Evolutionary conservation across 2,113 vertebrate genomes (phyloP), one percentile per base, ranked within the genome.

Genomic region (Mystacornis crossleyi): DNA sequence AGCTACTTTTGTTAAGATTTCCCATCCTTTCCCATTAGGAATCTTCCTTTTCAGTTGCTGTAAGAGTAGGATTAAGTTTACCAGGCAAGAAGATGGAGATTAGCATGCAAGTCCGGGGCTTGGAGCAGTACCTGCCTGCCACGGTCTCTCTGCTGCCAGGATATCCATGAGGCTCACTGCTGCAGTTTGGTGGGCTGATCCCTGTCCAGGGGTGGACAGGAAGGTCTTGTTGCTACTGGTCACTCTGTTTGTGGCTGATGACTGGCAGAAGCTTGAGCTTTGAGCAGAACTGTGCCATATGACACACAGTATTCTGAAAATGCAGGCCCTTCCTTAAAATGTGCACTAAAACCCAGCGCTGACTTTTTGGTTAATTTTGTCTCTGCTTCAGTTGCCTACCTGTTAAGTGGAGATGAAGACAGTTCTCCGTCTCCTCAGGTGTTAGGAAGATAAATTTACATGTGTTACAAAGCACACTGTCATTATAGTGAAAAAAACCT

Each of bases 1-100:
- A 89, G 28, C 62, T 66, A 33, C 70, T 89, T 95, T 88, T 93
- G 54, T 90, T 93, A 86, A 93, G 38, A 18, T 77, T 90, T 93
- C n/a, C 58, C 33, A 21, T 70, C 91, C 58, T 82, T 89, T 91
- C 48, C 55, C 21, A 79, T 81, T 62, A 74, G 64, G 82, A 86
- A 48, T 48, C 55, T 62, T 86, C 54, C 33, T 83, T 89, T 86
- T 74, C 34, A 54, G 26, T 64, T 64, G 19, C 80, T 92, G 23
- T 60, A 83, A 60, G 60, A 54, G 38, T 40, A 86, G 72, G 60
- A 90, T 95, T 90, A 84, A 83, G 58, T 81, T 93, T 92, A 62
- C 69, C 28, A 40, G 48, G 55, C 17, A 36, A 70, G 18, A 83
- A 66, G 42, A 47, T 14, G 19, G 80, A 73, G 75, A 55, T 80